A percentile compares a stretch with the other conserved stretches of the same genome.
Conservation (phyloP, 1,140 invertebrate genomes). For the Cydia strobilella region DNA sequence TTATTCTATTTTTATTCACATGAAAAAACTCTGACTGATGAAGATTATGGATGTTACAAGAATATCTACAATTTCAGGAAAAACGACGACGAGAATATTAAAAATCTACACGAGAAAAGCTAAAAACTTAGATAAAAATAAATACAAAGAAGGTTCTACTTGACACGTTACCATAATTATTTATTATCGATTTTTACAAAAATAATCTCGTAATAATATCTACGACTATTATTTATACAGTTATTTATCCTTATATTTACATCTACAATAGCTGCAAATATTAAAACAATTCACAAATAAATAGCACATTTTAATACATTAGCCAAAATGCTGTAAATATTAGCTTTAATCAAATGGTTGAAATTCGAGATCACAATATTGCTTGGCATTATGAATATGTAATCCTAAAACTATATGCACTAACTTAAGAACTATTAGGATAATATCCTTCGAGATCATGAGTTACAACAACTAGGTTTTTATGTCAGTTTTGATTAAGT, state of each 20-base stretch:
- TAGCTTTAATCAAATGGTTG: slow-evolving; percentile 41
- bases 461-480: slow-evolving; percentile 41
- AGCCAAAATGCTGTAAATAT: slow-evolving; percentile 18
- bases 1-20: neutral
- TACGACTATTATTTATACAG: slow-evolving; percentile 15
- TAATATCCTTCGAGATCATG: slow-evolving; percentile 41
- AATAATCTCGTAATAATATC: slow-evolving; percentile 17
- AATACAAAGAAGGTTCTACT: slow-evolving; percentile 18
- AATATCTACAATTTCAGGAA: slow-evolving; percentile 15
- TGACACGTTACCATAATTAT: neutral
- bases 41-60: neutral
- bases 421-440: slow-evolving; percentile 35
- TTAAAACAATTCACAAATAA: slow-evolving; percentile 1
- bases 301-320: slow-evolving; percentile 2
- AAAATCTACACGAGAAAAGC: slow-evolving; percentile 29
- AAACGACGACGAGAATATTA: slow-evolving; percentile 20
- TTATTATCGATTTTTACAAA: slow-evolving; percentile 19
- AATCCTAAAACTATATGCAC: slow-evolving; percentile 43
- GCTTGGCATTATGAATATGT: slow-evolving; percentile 70
- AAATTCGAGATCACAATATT: slow-evolving; percentile 71
- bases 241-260: slow-evolving; percentile 24
- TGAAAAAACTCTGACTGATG: neutral
- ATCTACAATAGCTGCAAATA: neutral
- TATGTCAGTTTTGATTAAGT: neutral
- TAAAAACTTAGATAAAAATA: neutral